These are phyloP conservation scores for Heliconius congener DNA, from an alignment of 1,140 invertebrate species.

Conservation along the genomic window DNA sequence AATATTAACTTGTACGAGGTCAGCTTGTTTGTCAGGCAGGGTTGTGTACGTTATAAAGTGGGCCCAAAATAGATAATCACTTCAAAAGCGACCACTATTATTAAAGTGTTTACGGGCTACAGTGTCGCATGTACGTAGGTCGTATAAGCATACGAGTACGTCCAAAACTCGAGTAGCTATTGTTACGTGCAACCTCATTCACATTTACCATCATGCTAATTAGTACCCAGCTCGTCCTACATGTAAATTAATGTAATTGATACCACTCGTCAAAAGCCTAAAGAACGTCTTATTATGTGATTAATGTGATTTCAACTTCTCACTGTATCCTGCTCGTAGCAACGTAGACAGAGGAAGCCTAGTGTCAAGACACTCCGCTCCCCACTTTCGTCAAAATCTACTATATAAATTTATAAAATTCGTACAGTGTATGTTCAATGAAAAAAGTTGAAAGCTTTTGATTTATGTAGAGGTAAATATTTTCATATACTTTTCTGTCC, in stretches of 20 bases:
- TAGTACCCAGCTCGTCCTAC: conserved; percentile 4
- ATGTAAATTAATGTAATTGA: conserved; percentile 11
- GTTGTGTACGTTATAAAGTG: conserved; percentile 13
- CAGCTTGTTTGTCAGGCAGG: neutral
- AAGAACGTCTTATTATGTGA: neutral
- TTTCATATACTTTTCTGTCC: too few species aligned
- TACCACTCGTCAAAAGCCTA: neutral
- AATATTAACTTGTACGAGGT: neutral
- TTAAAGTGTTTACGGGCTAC: conserved; percentile 13
- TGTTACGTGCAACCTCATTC: conserved; percentile 19
- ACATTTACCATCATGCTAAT: neutral
- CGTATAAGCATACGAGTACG: neutral
- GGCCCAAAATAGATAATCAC: conserved; percentile 22
- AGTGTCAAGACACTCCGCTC: too few species aligned
- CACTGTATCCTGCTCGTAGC: too few species aligned
- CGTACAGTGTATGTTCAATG: too few species aligned
- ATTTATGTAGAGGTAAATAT: too few species aligned
- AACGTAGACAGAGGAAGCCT: too few species aligned
- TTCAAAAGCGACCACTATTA: conserved; percentile 17
- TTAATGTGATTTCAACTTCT: too few species aligned
- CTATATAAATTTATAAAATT: too few species aligned
- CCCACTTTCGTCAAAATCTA: too few species aligned
- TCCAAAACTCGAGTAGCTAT: conserved; percentile 13
- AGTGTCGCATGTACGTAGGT: conserved; percentile 5
- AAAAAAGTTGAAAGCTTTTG: too few species aligned